Conservation (phyloP, 2,113 vertebrate species). For the Psilopsiagon aymara region DNA sequence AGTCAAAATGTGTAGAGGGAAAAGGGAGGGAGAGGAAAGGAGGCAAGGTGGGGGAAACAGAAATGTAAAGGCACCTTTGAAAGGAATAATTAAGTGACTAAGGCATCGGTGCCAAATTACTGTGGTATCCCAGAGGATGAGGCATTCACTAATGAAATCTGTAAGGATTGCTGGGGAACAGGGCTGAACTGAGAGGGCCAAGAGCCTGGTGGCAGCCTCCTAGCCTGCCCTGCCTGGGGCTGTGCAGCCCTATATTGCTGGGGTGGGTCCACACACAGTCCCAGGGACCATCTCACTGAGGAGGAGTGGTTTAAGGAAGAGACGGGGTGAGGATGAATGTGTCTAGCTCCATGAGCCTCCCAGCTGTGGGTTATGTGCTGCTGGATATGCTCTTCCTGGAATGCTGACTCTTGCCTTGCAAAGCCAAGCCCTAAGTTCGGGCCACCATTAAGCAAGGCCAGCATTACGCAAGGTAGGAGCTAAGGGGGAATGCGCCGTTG, state of each 20-base stretch:
- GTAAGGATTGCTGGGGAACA: background rate
- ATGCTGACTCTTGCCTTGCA: background rate
- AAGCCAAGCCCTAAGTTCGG: background rate
- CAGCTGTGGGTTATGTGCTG: background rate
- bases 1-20: constrained; percentile 40
- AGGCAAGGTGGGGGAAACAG: background rate
- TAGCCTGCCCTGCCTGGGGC: background rate
- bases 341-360: background rate
- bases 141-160: background rate
- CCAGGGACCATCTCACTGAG: accelerated
- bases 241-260: accelerated
- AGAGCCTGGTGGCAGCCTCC: background rate
- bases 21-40: constrained; percentile 9
- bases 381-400: background rate
- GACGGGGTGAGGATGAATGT: background rate
- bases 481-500: accelerated
- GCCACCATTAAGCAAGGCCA: background rate
- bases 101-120: constrained; percentile 29
- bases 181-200: accelerated
- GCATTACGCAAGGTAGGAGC: background rate
- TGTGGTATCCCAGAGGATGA: background rate
- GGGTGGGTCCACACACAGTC: background rate
- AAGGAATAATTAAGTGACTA: constrained; percentile 59
- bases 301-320: background rate
- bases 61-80: constrained; percentile 24